Evolutionary conservation across 1,140 invertebrate species (phyloP).

Genomic region (Cotesia chilonis): DNA sequence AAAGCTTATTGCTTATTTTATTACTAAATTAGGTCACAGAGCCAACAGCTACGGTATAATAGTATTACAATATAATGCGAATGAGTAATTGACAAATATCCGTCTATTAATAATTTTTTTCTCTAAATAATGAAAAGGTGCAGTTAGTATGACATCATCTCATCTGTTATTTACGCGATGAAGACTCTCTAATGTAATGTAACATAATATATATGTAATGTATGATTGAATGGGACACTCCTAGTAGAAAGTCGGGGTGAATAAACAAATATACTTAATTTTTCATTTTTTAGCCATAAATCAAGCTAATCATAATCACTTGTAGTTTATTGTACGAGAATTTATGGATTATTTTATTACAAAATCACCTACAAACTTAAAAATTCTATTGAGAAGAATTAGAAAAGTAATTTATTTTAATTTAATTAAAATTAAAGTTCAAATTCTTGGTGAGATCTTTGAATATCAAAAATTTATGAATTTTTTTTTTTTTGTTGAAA

Average conservation of each 20-base stretch:
- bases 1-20: neutral
- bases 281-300: conserved; percentile 25
- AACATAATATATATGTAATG: too few species aligned
- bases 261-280: conserved; percentile 25
- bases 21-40: neutral
- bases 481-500: too few species aligned
- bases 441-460: too few species aligned
- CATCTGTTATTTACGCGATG: conserved; percentile 31
- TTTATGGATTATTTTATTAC: too few species aligned
- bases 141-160: conserved; percentile 36
- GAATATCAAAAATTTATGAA: too few species aligned
- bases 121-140: conserved; percentile 34
- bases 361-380: too few species aligned
- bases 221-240: conserved; percentile 28
- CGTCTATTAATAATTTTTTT: conserved; percentile 3
- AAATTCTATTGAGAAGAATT: too few species aligned
- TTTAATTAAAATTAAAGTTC: too few species aligned
- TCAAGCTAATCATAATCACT: neutral
- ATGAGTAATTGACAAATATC: conserved; percentile 14
- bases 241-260: conserved; percentile 30
- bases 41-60: neutral
- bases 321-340: too few species aligned
- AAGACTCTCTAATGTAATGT: conserved; percentile 4
- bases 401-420: too few species aligned
- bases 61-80: too few species aligned